Conservation (phyloP, 2,113 vertebrate species). For the Heterocephalus glaber region DNA sequence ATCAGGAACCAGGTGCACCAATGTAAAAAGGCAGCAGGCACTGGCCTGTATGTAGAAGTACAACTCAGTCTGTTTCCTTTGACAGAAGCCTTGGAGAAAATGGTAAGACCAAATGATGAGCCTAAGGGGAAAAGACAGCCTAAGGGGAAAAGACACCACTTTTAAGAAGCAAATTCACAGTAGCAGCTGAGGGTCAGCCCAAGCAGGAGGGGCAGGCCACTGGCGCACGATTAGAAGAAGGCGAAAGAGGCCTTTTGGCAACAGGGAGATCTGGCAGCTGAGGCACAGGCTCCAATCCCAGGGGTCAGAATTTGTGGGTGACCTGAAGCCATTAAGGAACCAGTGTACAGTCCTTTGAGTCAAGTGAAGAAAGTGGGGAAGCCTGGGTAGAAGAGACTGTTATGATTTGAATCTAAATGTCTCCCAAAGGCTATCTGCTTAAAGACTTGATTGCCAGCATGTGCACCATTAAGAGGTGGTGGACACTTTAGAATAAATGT, state of each 20-base stretch:
- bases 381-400: neutral
- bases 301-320: neutral
- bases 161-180: neutral
- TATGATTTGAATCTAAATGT: neutral
- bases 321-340: neutral
- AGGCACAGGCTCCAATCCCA: neutral
- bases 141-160: no score
- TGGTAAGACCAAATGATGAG: neutral
- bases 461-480: neutral
- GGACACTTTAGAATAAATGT: neutral
- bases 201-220: neutral
- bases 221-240: neutral
- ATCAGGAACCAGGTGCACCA: neutral
- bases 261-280: neutral
- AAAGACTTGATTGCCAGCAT: neutral
- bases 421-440: neutral
- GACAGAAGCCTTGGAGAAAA: neutral
- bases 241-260: neutral
- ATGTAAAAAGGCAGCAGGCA: neutral
- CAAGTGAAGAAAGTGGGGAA: neutral
- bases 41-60: neutral
- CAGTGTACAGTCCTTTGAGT: neutral
- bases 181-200: neutral
- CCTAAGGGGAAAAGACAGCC: neutral
- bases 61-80: neutral